Evolutionary conservation across 2,888 invertebrate genomes (phyloP).

Genomic region (Phortica okadai): DNA sequence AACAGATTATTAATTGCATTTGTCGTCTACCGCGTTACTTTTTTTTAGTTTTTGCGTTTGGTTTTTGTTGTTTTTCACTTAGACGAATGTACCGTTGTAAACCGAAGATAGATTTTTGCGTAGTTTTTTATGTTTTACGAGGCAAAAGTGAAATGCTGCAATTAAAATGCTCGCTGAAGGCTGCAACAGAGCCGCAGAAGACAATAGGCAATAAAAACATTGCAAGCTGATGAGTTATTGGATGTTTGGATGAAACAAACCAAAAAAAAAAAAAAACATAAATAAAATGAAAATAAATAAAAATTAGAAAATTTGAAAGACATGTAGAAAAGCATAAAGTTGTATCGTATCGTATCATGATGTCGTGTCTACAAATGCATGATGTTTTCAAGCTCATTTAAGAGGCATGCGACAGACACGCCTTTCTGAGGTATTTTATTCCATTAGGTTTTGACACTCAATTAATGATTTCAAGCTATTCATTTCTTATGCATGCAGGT

Average conservation of each 20-base stretch:
- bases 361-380: too few relatives aligned
- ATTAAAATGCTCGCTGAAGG: slow-evolving; percentile 69
- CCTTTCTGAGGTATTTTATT: too few relatives aligned
- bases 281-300: too few relatives aligned
- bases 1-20: slow-evolving; percentile 55
- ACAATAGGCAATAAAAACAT: not conserved
- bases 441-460: too few relatives aligned
- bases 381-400: too few relatives aligned
- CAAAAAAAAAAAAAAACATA: not conserved
- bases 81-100: too few relatives aligned
- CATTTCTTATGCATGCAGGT: not conserved
- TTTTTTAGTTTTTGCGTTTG: not conserved
- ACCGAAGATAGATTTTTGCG: too few relatives aligned
- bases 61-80: slow-evolving; percentile 17
- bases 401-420: too few relatives aligned
- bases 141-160: slow-evolving; percentile 74
- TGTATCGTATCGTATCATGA: too few relatives aligned
- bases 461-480: too few relatives aligned
- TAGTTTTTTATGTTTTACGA: slow-evolving; percentile 49
- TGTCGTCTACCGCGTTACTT: not conserved
- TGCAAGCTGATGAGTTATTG: not conserved
- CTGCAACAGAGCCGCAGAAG: slow-evolving; percentile 29
- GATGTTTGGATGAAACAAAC: not conserved
- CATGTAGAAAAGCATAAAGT: too few relatives aligned
- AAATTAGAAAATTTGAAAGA: too few relatives aligned